phyloP scores from a whole-genome alignment of 2,888 invertebrate species.

The Teinopalpus imperialis region DNA sequence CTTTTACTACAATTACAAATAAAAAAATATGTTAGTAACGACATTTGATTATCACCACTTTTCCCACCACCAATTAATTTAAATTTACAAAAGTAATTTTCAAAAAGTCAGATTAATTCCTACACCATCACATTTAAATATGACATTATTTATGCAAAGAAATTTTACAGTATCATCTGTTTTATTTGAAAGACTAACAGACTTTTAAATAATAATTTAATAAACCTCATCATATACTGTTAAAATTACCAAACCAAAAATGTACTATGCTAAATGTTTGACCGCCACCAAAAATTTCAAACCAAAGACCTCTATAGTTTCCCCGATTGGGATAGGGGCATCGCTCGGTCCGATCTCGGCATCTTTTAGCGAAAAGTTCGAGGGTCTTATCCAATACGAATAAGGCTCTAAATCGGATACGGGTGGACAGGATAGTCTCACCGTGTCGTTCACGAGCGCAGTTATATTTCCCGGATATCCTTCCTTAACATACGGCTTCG shows the following conservation, averaged over 20 bases:
- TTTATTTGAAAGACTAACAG: no score
- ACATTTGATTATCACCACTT: no score
- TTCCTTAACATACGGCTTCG: conserved; percentile 91
- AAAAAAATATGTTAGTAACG: no score
- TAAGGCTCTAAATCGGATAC: conserved; percentile 92
- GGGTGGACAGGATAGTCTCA: conserved; percentile 88
- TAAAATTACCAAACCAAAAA: background rate
- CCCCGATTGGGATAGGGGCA: conserved; percentile 61
- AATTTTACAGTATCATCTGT: no score
- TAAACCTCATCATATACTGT: no score
- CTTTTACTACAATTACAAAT: no score
- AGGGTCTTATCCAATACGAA: conserved; percentile 88
- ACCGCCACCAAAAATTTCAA: conserved; percentile 52
- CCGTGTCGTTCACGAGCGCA: conserved; percentile 86
- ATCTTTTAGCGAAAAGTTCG: conserved; percentile 60
- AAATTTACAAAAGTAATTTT: no score
- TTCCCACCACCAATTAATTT: no score
- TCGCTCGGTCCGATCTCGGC: conserved; percentile 68
- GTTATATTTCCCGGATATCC: conserved; percentile 92
- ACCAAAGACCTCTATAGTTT: conserved; percentile 64
- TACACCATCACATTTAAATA: no score
- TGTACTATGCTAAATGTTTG: conserved; percentile 3
- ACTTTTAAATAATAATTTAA: no score
- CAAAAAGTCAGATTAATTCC: no score
- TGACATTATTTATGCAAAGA: no score